A percentile compares a stretch with the other conserved stretches of the same genome.
Conservation (phyloP, 2,113 vertebrate species). For the Thryonomys swinderianus region DNA sequence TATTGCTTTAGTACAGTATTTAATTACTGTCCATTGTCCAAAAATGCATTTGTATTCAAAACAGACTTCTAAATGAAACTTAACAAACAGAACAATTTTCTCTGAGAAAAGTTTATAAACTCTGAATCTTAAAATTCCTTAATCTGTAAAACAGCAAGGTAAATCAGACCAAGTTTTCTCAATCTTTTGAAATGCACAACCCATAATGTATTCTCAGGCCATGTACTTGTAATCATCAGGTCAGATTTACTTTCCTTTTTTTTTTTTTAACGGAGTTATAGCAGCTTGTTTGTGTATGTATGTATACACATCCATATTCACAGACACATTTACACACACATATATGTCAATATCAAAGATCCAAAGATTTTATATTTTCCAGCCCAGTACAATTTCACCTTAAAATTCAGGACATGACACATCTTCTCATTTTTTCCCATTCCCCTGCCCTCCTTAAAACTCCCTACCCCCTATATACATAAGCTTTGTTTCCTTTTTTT, state of each 20-base stretch:
- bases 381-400: too few species aligned
- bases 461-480: too few species aligned
- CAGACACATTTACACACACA: too few species aligned
- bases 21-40: conserved; percentile 19
- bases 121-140: conserved; percentile 4
- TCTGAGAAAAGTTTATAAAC: neutral
- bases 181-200: neutral
- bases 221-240: neutral
- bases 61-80: conserved; percentile 38
- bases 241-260: neutral
- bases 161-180: conserved; percentile 51
- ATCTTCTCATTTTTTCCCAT: too few species aligned
- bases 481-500: too few species aligned
- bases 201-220: neutral
- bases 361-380: too few species aligned
- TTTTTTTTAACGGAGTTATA: too few species aligned
- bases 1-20: neutral
- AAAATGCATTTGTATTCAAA: conserved; percentile 1
- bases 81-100: conserved; percentile 9
- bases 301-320: too few species aligned
- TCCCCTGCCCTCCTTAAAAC: too few species aligned
- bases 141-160: neutral
- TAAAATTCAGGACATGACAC: too few species aligned
- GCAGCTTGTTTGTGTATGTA: too few species aligned
- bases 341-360: too few species aligned